Conservation (phyloP, 2,113 vertebrate species). For the Pogonocichla stellata region DNA sequence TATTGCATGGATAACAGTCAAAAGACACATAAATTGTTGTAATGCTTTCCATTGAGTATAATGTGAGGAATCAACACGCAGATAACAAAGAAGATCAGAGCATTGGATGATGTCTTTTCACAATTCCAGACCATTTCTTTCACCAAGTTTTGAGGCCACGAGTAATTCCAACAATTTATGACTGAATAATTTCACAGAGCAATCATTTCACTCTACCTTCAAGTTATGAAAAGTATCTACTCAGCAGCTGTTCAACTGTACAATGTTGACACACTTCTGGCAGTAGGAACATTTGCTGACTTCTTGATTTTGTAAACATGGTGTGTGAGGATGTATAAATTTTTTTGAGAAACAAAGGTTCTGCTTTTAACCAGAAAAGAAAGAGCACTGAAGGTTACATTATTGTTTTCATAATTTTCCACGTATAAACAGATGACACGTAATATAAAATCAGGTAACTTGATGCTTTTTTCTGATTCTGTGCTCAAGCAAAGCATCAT, state of each 20-base stretch:
- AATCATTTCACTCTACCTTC: background rate
- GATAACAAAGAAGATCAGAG: background rate
- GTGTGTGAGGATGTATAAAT: background rate
- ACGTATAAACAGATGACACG: background rate
- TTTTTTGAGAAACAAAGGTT: background rate
- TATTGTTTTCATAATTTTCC: background rate
- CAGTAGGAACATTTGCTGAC: background rate
- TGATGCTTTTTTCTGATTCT: background rate
- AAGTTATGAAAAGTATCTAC: background rate
- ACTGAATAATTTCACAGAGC: constrained; percentile 11
- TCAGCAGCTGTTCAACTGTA: background rate
- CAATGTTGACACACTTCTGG: background rate
- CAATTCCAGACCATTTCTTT: background rate
- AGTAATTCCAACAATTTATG: background rate
- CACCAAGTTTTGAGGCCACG: background rate
- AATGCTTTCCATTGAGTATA: background rate
- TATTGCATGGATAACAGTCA: background rate
- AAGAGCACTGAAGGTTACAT: background rate
- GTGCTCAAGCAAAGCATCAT: background rate
- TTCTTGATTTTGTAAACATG: constrained; percentile 13
- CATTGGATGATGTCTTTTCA: background rate
- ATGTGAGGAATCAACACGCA: background rate
- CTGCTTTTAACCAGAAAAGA: background rate
- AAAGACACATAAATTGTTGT: background rate
- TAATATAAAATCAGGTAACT: background rate